Conservation (phyloP, 2,888 invertebrate species). For the Leptinotarsa rubiginosa region DNA sequence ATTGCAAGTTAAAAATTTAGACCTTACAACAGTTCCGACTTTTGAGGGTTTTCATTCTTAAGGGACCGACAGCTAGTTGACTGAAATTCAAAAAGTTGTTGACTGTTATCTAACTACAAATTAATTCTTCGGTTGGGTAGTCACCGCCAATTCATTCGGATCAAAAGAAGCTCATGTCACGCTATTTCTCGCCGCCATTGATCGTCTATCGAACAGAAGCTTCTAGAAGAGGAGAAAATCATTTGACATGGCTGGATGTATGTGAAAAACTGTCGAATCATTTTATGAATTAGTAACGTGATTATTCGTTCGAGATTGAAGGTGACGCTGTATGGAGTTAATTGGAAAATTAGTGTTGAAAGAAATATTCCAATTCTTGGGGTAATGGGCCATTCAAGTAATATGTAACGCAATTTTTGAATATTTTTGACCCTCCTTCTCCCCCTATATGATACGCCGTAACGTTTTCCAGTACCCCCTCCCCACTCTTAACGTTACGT, state of each 20-base stretch:
- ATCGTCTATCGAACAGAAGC: constrained; percentile 30
- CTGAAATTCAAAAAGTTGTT: too few species aligned
- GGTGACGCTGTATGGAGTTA: background rate
- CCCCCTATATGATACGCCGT: too few species aligned
- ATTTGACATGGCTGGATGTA: constrained; percentile 31
- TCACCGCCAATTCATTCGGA: constrained; percentile 2
- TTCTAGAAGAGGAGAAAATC: constrained; percentile 23
- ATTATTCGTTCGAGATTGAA: constrained; percentile 22
- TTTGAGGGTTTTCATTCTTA: too few species aligned
- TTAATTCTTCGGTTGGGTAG: background rate
- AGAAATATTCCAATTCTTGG: background rate
- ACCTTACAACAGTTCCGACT: too few species aligned
- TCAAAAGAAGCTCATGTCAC: constrained; percentile 41
- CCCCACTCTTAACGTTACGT: too few species aligned
- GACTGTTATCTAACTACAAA: too few species aligned
- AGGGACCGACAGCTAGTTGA: too few species aligned
- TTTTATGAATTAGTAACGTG: constrained; percentile 37
- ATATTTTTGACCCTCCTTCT: too few species aligned
- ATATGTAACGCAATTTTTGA: too few species aligned
- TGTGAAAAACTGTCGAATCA: constrained; percentile 37
- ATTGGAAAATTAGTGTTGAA: constrained; percentile 1
- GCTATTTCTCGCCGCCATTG: constrained; percentile 46
- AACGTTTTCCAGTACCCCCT: too few species aligned
- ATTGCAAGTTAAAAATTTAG: too few species aligned
- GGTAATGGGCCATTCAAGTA: too few species aligned